phyloP scores from a whole-genome alignment of 30 jellyfish, hydroid and myxozoan species.

The Hydractinia echinata region DNA sequence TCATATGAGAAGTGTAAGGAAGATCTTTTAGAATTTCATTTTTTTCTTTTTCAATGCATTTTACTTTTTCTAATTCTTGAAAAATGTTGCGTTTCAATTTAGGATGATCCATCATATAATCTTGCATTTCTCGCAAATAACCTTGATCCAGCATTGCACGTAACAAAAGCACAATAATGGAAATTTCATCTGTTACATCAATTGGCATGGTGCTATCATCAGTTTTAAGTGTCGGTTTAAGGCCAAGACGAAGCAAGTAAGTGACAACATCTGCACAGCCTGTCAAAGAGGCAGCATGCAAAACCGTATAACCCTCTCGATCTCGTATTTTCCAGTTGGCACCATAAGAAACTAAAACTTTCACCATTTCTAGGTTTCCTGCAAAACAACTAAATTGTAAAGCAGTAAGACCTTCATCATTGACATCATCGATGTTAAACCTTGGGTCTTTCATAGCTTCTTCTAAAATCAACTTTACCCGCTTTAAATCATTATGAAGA shows the following conservation, averaged over 20 bases:
- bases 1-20: constrained; percentile 36
- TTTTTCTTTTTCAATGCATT: constrained; percentile 34
- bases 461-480: constrained; percentile 78
- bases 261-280: constrained; percentile 61
- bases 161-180: constrained; percentile 56
- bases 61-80: constrained; percentile 57
- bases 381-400: constrained; percentile 89
- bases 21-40: constrained; percentile 30
- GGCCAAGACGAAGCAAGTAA: constrained; percentile 63
- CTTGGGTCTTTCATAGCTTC: constrained; percentile 82
- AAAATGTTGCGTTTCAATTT: constrained; percentile 65
- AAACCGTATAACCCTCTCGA: constrained; percentile 85
- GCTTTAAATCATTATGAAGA: constrained; percentile 59
- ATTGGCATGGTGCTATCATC: constrained; percentile 69
- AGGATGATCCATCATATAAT: constrained; percentile 67
- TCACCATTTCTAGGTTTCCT: constrained; percentile 83
- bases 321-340: constrained; percentile 79
- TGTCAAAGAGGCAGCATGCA: constrained; percentile 88
- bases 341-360: constrained; percentile 51
- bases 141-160: constrained; percentile 78
- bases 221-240: constrained; percentile 36
- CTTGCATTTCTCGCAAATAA: constrained; percentile 63
- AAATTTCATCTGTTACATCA: constrained; percentile 66
- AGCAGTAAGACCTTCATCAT: constrained; percentile 94
- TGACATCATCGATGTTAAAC: constrained; percentile 76